Conservation (phyloP, 2,113 vertebrate genomes). For the Gracilinanus agilis region DNA sequence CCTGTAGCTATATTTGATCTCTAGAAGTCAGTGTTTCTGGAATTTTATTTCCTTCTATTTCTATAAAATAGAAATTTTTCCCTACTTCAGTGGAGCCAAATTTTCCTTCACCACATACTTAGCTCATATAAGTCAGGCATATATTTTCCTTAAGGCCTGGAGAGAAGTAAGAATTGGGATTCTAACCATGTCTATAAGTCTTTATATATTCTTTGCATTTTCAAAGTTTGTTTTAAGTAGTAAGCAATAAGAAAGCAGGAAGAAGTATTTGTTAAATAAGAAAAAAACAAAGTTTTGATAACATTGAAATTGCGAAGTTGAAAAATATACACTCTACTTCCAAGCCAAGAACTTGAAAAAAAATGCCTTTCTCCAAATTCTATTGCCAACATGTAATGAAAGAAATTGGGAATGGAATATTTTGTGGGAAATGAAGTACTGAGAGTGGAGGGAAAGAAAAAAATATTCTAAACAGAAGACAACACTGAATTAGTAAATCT, state of each 20-base stretch:
- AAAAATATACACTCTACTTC: constrained; percentile 28
- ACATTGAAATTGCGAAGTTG: constrained; percentile 46
- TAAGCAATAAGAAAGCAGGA: constrained; percentile 29
- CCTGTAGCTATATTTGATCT: neutral
- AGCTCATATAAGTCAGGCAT: neutral
- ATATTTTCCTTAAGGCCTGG: neutral
- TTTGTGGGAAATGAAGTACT: neutral
- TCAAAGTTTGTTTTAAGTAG: constrained; percentile 43
- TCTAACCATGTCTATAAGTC: constrained; percentile 8
- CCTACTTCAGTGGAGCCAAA: neutral
- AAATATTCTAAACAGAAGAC: neutral
- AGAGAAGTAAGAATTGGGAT: neutral
- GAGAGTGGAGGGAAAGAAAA: constrained; percentile 11
- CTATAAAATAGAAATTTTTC: neutral
- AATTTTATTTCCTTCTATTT: neutral
- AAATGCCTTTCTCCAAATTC: constrained; percentile 26
- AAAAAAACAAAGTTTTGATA: constrained; percentile 29
- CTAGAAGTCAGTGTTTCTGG: neutral
- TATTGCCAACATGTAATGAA: neutral
- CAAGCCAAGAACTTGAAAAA: constrained; percentile 22
- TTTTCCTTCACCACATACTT: neutral
- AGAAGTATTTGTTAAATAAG: constrained; percentile 46
- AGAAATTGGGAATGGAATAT: neutral
- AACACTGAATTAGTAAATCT: constrained; percentile 24
- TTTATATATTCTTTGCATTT: constrained; percentile 41